Evolutionary conservation across 1,140 invertebrate genomes (phyloP), one percentile per base, ranked within the genome.

Genomic region (Stegodyphus mimosarum): DNA sequence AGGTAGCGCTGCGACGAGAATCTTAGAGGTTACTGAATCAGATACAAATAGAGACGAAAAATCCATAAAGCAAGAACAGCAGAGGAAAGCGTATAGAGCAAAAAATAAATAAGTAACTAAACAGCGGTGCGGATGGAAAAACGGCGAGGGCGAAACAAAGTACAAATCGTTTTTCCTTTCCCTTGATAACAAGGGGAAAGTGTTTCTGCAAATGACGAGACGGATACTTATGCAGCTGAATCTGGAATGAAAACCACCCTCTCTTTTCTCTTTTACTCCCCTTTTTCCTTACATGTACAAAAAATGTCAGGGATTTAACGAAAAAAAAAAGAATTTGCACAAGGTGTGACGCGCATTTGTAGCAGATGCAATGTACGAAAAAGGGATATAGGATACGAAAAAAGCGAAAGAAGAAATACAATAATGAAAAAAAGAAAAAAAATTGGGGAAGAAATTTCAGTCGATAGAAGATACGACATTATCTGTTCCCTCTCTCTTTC

Each of bases 391-490:
- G 63, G 33, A 55, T 33, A 49, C 50, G 66, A 50, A 18, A 51
- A n/a, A 72, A 72, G 79, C 9, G 49, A 72, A 17, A 83, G 33
- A 83, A 83, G 50, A 74, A 83, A 83, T 83, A 83, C 74, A 81
- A 81, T 81, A 81, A 81, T 69, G 33, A 33, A 33, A 33, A 33
- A 52, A 80, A 49, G 33, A 83, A 83, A 74, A 74, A 74, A 74
- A 66, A 52, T 52, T 48, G 63, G 50, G 72, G 10, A 69, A 76
- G 50, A 84, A 84, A 84, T 75, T 84, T 76, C 63, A 84, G 81
- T 84, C 81, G 81, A 84, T 84, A 76, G 81, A 75, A 84, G 81
- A 75, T 84, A 84, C 81, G 73, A 84, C 81, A 84, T 84, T 84
- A 84, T 84, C 81, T 84, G 60, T 76, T 84, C 79, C 74, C 79